phyloP scores from a whole-genome alignment of 2,797 vertebrate genomes.

The Staurois parvus region DNA sequence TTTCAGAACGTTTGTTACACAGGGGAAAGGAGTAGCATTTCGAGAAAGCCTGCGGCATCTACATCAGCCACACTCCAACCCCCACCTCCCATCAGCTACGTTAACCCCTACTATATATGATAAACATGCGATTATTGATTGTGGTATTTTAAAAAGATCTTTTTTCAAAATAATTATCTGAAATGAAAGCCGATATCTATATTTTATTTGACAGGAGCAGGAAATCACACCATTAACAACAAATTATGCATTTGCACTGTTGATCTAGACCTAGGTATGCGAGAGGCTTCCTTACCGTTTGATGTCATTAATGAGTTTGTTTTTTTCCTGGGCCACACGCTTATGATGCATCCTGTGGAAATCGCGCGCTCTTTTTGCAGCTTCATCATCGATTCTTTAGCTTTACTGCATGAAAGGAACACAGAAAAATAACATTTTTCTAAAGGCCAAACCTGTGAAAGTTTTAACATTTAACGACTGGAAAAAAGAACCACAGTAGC shows the following conservation, averaged over 20 bases:
- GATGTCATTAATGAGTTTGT: conserved; percentile 81
- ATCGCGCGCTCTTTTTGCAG: conserved; percentile 83
- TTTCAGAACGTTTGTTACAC: background rate
- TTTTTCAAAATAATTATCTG: background rate
- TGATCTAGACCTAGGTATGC: background rate
- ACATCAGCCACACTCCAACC: background rate
- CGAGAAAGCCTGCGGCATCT: conserved; percentile 13
- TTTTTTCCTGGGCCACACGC: conserved; percentile 85
- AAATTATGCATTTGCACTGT: background rate
- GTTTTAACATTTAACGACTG: background rate
- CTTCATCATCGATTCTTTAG: conserved; percentile 77
- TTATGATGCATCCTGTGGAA: conserved; percentile 84
- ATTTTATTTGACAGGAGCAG: background rate
- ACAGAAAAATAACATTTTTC: conserved; percentile 38
- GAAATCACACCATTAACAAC: background rate
- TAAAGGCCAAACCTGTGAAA: conserved; percentile 4
- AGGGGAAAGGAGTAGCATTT: conserved; percentile 13
- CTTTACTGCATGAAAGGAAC: conserved; percentile 68
- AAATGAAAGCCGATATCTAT: background rate
- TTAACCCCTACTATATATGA: background rate
- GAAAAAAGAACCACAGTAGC: background rate
- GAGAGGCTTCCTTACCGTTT: conserved; percentile 73
- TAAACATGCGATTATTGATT: background rate
- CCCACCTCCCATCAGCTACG: background rate
- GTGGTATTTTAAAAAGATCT: background rate